Evolutionary conservation across 2,113 vertebrate genomes (phyloP).

Genomic region (Microcebus griseorufus): DNA sequence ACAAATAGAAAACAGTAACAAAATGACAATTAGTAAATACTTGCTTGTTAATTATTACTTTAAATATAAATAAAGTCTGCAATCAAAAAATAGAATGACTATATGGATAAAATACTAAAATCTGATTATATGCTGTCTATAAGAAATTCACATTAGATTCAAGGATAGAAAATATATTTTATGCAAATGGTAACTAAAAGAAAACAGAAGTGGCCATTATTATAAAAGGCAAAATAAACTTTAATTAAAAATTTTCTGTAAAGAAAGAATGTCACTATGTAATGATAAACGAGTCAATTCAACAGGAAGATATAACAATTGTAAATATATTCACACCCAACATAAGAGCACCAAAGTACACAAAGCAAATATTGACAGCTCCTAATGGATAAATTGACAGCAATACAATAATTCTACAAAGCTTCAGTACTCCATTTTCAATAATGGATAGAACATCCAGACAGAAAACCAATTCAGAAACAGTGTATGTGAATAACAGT

Average conservation of each 20-base stretch:
- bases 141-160: background rate
- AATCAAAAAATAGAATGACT: background rate
- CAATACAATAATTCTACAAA: background rate
- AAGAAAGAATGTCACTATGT: background rate
- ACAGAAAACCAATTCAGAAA: background rate
- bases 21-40: background rate
- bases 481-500: background rate
- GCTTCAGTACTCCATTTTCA: background rate
- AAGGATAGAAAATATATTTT: background rate
- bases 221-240: background rate
- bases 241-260: background rate
- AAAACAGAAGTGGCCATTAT: background rate
- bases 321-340: background rate
- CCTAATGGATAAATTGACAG: background rate
- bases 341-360: background rate
- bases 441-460: background rate
- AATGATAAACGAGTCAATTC: background rate
- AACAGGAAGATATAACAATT: background rate
- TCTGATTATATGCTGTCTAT: background rate
- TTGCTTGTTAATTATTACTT: background rate
- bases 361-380: background rate
- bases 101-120: background rate
- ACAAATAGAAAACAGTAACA: background rate
- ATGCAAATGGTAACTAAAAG: background rate
- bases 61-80: background rate